Percentiles rank a stretch among this genome's conserved stretches.
These are phyloP conservation scores for Drosophila simulans DNA, from an alignment of 1,140 invertebrate genomes.

Conservation along the genomic window DNA sequence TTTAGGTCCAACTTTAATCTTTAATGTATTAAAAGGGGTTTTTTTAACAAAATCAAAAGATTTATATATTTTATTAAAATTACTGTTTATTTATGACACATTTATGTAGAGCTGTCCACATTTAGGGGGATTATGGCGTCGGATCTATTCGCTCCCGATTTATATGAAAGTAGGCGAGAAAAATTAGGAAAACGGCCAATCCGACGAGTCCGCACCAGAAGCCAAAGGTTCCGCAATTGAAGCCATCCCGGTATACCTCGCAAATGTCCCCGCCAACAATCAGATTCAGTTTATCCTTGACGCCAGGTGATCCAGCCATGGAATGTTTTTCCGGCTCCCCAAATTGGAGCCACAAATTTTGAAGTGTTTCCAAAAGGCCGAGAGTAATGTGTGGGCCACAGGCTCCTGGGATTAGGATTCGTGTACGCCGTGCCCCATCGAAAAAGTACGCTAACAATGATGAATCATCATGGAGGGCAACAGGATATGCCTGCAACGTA, in stretches of 20 bases:
- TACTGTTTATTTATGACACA: slow-evolving; percentile 4
- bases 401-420: slow-evolving; percentile 35
- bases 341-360: slow-evolving; percentile 25
- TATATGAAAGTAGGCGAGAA: slow-evolving; percentile 22
- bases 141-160: slow-evolving; percentile 18
- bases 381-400: slow-evolving; percentile 21
- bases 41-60: neutral
- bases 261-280: slow-evolving; percentile 10
- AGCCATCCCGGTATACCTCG: slow-evolving; percentile 55
- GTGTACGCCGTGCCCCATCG: neutral
- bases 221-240: slow-evolving; percentile 20
- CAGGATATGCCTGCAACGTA: slow-evolving; percentile 45
- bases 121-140: neutral
- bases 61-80: no score
- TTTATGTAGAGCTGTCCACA: neutral
- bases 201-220: slow-evolving; percentile 30
- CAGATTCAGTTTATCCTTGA: slow-evolving; percentile 10
- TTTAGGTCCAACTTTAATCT: neutral
- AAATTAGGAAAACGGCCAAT: slow-evolving; percentile 21
- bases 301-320: slow-evolving; percentile 13
- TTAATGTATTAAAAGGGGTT: no score
- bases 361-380: slow-evolving; percentile 6
- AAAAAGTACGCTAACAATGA: slow-evolving; percentile 60
- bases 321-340: neutral
- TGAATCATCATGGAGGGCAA: slow-evolving; percentile 56